Evolutionary conservation across 2,888 invertebrate genomes (phyloP), one percentile per base, ranked within the genome.

Genomic region (Molorchus minor): DNA sequence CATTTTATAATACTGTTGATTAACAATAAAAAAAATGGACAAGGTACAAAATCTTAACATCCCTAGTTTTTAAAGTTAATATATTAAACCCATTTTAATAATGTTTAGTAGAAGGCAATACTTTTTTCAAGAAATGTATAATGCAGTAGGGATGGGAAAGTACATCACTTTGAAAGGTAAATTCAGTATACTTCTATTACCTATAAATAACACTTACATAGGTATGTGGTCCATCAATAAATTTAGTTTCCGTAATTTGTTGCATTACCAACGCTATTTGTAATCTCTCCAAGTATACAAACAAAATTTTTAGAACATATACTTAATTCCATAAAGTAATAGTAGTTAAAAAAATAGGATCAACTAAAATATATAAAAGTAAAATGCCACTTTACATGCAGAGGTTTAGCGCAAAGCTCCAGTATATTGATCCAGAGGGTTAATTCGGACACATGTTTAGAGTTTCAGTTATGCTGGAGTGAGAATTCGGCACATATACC

Each of bases 21-120:
- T 59, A 61, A 56, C 56, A 59, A 58, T 62, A 65, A 69, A n/a
- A n/a, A 71, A 69, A 67, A 65, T 67, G 65, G 68, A 69, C 67
- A 70, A 71, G 64, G 71, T 73, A 73, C 69, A 73, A 73, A 73
- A 72, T 66, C 61, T 67, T 62, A 56, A 62, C 58, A 67, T 54
- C 41, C 57, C 59, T 68, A 60, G 56, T 44, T 49, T 51, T 56
- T 62, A 41, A 46, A 57, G 38, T 41, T 30, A 25, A 30, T 29
- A 30, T 29, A 30, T 51, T 58, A 59, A 56, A 61, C 58, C 61
- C 55, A 59, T 55, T 56, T 55, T 46, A 58, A 53, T 45, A 62
- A 61, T 56, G 60, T 66, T 63, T 57, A 62, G 61, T 66, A 68
- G 67, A 68, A 70, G 68, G 69, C 69, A 68, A 68, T 67, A 63